These are phyloP conservation scores for Elgonia sp. DNA, from an alignment of 2,888 invertebrate genomes.

Conservation along the genomic window DNA sequence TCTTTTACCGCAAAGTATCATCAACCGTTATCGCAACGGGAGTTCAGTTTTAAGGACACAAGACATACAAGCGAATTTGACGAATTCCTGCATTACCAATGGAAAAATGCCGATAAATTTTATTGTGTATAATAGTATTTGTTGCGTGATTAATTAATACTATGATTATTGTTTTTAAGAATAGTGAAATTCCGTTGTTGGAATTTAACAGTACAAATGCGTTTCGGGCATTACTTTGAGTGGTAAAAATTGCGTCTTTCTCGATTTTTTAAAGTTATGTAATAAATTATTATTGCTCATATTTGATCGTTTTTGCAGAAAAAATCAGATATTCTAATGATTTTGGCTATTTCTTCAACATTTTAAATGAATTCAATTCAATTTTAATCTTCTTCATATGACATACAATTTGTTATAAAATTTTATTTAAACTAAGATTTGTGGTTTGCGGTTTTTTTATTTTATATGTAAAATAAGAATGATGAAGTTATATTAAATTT, in stretches of 20 bases:
- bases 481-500: not conserved
- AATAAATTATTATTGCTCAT: not conserved
- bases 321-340: too few relatives aligned
- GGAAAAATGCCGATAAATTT: conserved; percentile 37
- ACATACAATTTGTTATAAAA: too few relatives aligned
- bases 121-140: conserved; percentile 56
- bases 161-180: conserved; percentile 48
- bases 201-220: conserved; percentile 61
- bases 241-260: not conserved
- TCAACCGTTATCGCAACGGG: conserved; percentile 18
- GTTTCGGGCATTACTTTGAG: conserved; percentile 58
- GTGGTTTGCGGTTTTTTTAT: not conserved
- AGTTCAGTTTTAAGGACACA: conserved; percentile 45
- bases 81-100: conserved; percentile 56
- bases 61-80: conserved; percentile 43
- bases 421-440: not conserved
- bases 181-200: conserved; percentile 50
- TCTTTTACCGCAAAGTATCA: conserved; percentile 62
- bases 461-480: not conserved
- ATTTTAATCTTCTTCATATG: too few relatives aligned
- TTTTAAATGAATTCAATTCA: too few relatives aligned
- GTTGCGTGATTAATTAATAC: conserved; percentile 47
- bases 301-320: not conserved
- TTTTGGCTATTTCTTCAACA: too few relatives aligned
- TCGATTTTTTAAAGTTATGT: not conserved